Evolutionary conservation across 2,113 vertebrate species (phyloP), one percentile per base, ranked within the genome.

Genomic region (Alaudala cheleensis): DNA sequence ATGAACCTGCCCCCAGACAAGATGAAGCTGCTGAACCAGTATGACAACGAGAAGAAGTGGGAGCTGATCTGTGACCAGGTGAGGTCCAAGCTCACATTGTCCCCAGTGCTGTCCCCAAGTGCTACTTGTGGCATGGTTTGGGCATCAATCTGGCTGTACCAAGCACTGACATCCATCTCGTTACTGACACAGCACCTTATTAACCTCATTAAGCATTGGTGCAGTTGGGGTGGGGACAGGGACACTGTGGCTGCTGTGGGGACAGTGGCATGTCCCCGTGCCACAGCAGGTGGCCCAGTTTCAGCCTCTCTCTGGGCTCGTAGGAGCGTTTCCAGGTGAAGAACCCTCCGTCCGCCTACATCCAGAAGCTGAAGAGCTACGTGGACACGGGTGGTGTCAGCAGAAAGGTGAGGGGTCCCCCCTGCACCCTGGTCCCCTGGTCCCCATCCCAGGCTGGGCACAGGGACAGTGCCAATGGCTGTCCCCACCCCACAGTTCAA

Each of bases 1-100:
- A 99, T 99, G 99, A 99, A 99, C 97, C 96, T 99, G 92, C 99
- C 99, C 18, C 99, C 99, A 0, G 99, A 99, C 81, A 99, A 99
- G 97, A 98, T 99, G 95, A 97, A 98, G 95, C 98, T 99, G 54
- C 96, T 99, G 64, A 98, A 97, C 94, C 99, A 99, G 86, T 99
- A 99, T 1, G 99, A 99, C 97, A 99, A 98, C 0, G 99, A 99
- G 62, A 99, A 99, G 98, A 99, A 99, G 89, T 99, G 99, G 99
- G 99, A 99, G 93, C 97, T 99, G 87, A 98, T 99, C 93, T 99
- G 99, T 67, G 99, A 99, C 97, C 98, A 99, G 98, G 99, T 99
- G 94, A 95, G 96, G 67, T 39, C 42, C 0, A 5, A 61, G 66
- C 3, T 84, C 56, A 6, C 2, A 2, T 31, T 0, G 0, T 66